Conservation (phyloP, 2,797 vertebrate genomes). For the Tinamus major region DNA sequence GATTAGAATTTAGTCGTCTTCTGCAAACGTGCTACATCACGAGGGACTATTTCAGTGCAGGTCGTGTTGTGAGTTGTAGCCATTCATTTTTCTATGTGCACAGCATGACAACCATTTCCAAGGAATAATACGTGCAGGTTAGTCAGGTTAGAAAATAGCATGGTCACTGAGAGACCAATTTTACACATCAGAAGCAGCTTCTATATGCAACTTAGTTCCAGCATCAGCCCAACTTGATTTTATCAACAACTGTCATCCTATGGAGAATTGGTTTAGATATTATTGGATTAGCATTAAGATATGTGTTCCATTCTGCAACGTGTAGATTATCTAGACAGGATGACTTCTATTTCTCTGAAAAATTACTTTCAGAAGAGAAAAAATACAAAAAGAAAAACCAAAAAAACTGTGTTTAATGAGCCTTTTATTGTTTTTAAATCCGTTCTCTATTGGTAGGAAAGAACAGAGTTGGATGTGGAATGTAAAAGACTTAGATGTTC, state of each 20-base stretch:
- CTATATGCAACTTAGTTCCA: not conserved
- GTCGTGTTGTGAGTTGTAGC: not conserved
- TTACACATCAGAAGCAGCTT: not conserved
- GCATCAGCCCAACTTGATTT: not conserved
- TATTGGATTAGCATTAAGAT: not conserved
- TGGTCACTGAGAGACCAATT: rapidly evolving
- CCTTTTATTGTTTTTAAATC: not conserved
- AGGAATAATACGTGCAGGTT: not conserved
- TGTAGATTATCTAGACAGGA: not conserved
- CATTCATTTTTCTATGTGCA: not conserved
- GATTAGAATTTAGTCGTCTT: not conserved
- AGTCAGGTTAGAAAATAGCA: not conserved
- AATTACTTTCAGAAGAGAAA: not conserved
- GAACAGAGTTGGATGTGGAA: not conserved
- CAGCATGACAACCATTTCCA: not conserved
- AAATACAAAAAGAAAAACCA: not conserved
- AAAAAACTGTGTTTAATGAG: not conserved
- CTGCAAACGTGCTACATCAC: not conserved
- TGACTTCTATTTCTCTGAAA: not conserved
- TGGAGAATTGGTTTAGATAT: not conserved
- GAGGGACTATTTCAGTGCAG: not conserved
- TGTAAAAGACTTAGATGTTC: not conserved
- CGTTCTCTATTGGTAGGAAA: not conserved
- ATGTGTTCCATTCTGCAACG: not conserved
- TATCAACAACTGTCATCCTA: not conserved